Evolutionary conservation across 2,113 vertebrate species (phyloP).

Genomic region (Channa maculata): DNA sequence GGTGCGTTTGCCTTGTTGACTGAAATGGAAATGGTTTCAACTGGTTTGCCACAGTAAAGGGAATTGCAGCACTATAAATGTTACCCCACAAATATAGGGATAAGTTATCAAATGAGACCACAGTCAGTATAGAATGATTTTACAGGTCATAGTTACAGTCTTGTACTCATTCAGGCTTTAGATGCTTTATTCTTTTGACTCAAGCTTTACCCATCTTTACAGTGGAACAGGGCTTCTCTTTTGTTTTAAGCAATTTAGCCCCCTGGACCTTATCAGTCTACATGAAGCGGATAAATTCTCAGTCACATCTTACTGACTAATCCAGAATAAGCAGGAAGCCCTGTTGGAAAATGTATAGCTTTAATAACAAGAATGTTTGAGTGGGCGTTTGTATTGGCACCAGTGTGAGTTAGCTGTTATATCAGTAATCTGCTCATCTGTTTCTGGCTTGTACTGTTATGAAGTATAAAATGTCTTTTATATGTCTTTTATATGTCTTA

Average conservation of each 20-base stretch:
- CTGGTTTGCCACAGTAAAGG: not conserved
- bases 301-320: slow-evolving; percentile 15
- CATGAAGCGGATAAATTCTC: slow-evolving; percentile 19
- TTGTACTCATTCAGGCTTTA: slow-evolving; percentile 8
- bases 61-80: not conserved
- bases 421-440: not conserved
- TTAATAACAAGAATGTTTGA: not conserved
- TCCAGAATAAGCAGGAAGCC: not conserved
- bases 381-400: not conserved
- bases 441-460: not conserved
- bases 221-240: slow-evolving; percentile 19
- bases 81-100: not conserved
- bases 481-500: slow-evolving; percentile 24
- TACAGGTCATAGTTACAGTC: slow-evolving; percentile 1
- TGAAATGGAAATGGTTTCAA: not conserved
- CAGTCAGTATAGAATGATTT: too few species aligned
- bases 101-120: not conserved
- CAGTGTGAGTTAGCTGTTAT: not conserved
- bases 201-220: slow-evolving; percentile 1
- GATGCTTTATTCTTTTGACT: slow-evolving; percentile 46
- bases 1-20: not conserved
- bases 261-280: slow-evolving; percentile 30
- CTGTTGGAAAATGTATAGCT: slow-evolving; percentile 6
- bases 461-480: slow-evolving; percentile 3
- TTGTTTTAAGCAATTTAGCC: slow-evolving; percentile 46